These are phyloP conservation scores for Tenualosa ilisha DNA, from an alignment of 2,797 vertebrate genomes.

Conservation along the genomic window DNA sequence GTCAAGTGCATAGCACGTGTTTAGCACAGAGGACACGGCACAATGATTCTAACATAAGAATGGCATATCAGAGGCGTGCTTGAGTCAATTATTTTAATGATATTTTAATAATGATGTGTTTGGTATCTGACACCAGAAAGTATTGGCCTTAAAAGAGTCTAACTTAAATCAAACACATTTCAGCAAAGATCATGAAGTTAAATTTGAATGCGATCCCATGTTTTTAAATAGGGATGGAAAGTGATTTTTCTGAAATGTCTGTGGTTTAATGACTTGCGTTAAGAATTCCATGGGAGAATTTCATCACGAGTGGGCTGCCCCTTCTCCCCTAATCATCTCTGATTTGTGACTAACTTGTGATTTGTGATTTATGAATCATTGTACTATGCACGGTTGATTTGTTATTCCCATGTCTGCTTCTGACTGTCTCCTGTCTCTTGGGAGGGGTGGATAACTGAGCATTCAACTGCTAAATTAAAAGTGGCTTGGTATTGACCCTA, in stretches of 20 bases:
- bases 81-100: background rate
- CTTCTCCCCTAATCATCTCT: background rate
- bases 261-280: background rate
- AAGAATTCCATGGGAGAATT: background rate
- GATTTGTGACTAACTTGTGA: conserved; percentile 20
- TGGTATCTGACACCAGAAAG: conserved; percentile 37
- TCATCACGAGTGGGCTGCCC: background rate
- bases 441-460: conserved; percentile 6
- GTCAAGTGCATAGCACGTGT: background rate
- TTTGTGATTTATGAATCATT: conserved; percentile 3
- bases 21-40: background rate
- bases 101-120: conserved; percentile 22
- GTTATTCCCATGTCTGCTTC: background rate
- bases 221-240: background rate
- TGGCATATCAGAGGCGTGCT: background rate
- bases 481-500: conserved; percentile 3
- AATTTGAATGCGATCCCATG: background rate
- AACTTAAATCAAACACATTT: conserved; percentile 4
- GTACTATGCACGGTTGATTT: background rate
- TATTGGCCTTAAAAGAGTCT: conserved; percentile 22
- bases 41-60: background rate
- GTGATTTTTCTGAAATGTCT: background rate
- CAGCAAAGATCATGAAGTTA: background rate
- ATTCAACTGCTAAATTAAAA: conserved; percentile 14
- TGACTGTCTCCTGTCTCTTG: conserved; percentile 14